Conservation (phyloP, 2,113 vertebrate genomes). For the Periophthalmodon schlosseri region DNA sequence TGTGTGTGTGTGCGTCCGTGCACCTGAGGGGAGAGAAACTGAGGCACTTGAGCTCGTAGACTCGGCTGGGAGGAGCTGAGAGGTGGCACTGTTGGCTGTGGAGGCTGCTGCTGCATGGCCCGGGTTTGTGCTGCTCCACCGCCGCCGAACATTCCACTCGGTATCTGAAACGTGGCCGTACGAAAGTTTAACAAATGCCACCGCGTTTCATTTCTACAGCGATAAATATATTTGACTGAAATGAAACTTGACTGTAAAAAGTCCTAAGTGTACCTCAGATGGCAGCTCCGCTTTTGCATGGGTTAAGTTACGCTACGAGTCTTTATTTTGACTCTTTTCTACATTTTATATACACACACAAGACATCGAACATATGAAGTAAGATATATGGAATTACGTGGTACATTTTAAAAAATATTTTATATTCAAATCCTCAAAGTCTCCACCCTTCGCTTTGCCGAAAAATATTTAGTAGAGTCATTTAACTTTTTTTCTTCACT, state of each 20-base stretch:
- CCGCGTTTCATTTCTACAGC: not conserved
- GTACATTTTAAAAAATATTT: too few relatives aligned
- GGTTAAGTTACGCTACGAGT: conserved; percentile 20
- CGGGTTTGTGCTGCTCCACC: conserved; percentile 91
- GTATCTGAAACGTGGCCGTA: conserved; percentile 78
- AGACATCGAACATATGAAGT: too few relatives aligned
- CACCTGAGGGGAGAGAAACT: conserved; percentile 99
- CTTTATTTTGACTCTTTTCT: too few relatives aligned
- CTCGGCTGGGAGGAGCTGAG: conserved; percentile 98
- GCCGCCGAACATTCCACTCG: conserved; percentile 96
- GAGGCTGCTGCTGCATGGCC: conserved; percentile 78
- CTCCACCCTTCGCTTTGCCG: too few relatives aligned
- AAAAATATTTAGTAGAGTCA: too few relatives aligned
- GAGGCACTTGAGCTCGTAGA: conserved; percentile 99
- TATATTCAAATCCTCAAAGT: too few relatives aligned
- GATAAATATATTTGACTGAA: not conserved
- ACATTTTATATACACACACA: too few relatives aligned
- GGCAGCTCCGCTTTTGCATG: conserved; percentile 40
- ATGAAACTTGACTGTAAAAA: not conserved
- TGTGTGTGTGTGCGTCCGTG: not conserved
- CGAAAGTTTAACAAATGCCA: not conserved
- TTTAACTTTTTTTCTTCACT: too few relatives aligned
- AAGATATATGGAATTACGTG: too few relatives aligned
- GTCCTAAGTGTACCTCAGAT: conserved; percentile 7
- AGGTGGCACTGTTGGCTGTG: conserved; percentile 91